These are phyloP conservation scores for Nycticryphes semicollaris DNA, from an alignment of 2,113 vertebrate genomes.

Conservation along the genomic window DNA sequence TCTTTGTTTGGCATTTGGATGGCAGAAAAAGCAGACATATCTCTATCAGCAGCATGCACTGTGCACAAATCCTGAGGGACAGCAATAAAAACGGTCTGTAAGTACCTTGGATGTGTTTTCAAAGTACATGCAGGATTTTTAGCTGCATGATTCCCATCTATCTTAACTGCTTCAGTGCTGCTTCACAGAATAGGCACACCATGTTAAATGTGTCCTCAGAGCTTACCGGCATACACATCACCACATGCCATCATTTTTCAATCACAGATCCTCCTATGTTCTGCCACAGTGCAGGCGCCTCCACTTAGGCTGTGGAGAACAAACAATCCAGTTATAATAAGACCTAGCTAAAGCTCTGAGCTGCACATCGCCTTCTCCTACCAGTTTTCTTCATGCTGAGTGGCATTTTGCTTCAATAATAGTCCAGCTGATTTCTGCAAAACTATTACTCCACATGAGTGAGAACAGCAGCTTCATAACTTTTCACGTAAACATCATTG, in stretches of 20 bases:
- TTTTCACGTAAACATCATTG: not conserved
- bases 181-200: not conserved
- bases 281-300: not conserved
- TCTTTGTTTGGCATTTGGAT: slow-evolving; percentile 41
- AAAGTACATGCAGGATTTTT: not conserved
- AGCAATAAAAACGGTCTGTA: not conserved
- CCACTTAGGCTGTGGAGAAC: not conserved
- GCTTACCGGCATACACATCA: not conserved
- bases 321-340: not conserved
- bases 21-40: slow-evolving; percentile 12
- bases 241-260: slow-evolving; percentile 26
- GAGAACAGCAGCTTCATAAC: not conserved
- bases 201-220: not conserved
- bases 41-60: slow-evolving; percentile 12
- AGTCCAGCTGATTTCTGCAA: not conserved
- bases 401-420: not conserved
- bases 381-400: not conserved
- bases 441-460: not conserved
- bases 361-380: not conserved
- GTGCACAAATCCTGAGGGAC: not conserved
- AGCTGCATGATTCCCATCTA: not conserved
- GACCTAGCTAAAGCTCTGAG: not conserved
- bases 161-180: slow-evolving; percentile 24
- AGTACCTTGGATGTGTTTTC: not conserved
- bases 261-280: not conserved